Evolutionary conservation across 37 sponge, comb jelly and placozoan genomes (phyloP).

Genomic region (Crambe crambe): DNA sequence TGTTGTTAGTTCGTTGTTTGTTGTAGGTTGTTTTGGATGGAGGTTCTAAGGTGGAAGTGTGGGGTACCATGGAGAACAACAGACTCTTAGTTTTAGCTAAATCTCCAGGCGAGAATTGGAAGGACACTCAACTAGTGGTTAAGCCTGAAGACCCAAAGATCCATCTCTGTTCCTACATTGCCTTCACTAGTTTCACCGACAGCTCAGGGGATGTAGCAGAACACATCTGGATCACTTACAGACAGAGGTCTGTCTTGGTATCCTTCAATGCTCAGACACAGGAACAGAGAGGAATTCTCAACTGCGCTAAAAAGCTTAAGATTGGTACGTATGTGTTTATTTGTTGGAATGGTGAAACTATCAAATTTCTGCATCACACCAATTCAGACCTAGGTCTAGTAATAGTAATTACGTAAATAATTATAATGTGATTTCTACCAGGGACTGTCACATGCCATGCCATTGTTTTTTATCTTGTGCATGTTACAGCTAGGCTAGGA

Average conservation of each 20-base stretch:
- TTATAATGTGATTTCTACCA: too few species aligned
- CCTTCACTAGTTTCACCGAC: slow-evolving; percentile 35
- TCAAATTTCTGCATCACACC: too few species aligned
- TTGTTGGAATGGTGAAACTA: too few species aligned
- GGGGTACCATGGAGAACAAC: slow-evolving; percentile 73
- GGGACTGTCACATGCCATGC: too few species aligned
- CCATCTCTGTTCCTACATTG: slow-evolving; percentile 48
- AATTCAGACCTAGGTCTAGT: too few species aligned
- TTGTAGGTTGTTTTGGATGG: not conserved
- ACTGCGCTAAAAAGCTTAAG: slow-evolving; percentile 43
- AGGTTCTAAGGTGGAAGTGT: slow-evolving; percentile 39
- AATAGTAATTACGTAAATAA: too few species aligned
- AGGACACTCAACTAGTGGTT: not conserved
- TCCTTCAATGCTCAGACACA: slow-evolving; percentile 59
- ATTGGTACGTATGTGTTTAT: slow-evolving; percentile 17
- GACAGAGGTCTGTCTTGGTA: slow-evolving; percentile 36
- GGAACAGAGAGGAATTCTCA: slow-evolving; percentile 24
- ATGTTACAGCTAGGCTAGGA: too few species aligned
- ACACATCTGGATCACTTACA: slow-evolving; percentile 70
- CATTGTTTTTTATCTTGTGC: too few species aligned
- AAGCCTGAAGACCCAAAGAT: slow-evolving; percentile 12
- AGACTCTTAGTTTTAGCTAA: slow-evolving; percentile 32
- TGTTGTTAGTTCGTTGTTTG: not conserved
- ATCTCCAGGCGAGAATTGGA: slow-evolving; percentile 7
- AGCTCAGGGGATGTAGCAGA: slow-evolving; percentile 1